Evolutionary conservation across 2,113 vertebrate species (phyloP).

Genomic region (Cebidichthys violaceus): DNA sequence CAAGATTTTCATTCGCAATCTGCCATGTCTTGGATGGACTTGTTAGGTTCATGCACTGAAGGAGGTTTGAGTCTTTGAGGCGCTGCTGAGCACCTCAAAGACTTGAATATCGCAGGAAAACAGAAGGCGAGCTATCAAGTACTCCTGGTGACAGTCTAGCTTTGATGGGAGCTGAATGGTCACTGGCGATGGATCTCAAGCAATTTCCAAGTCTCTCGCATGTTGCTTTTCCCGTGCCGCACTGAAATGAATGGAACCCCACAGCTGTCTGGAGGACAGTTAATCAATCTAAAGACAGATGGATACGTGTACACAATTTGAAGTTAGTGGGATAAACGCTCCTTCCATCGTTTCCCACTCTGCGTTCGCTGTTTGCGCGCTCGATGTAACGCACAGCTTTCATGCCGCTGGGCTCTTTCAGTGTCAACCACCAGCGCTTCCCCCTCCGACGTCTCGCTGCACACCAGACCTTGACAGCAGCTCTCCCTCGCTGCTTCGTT

Average conservation of each 20-base stretch:
- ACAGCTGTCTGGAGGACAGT: background rate
- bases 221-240: slow-evolving; percentile 3
- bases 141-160: background rate
- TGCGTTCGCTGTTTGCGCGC: slow-evolving; percentile 21
- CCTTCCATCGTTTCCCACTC: slow-evolving; percentile 19
- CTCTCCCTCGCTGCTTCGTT: slow-evolving; percentile 25
- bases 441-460: slow-evolving; percentile 31
- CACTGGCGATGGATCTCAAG: background rate
- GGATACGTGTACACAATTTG: slow-evolving; percentile 4
- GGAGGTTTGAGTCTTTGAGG: background rate
- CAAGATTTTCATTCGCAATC: background rate
- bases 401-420: slow-evolving; percentile 26
- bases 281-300: slow-evolving; percentile 7
- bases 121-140: background rate
- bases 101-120: background rate
- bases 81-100: background rate
- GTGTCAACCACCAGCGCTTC: slow-evolving; percentile 47
- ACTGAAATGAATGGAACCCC: background rate
- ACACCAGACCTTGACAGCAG: slow-evolving; percentile 54
- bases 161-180: background rate
- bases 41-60: background rate
- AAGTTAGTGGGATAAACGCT: slow-evolving; percentile 27
- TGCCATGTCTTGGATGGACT: background rate
- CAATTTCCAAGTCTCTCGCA: background rate
- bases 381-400: slow-evolving; percentile 47